Evolutionary conservation across 1,140 invertebrate genomes (phyloP).

Genomic region (Brachionus paranguensis): DNA sequence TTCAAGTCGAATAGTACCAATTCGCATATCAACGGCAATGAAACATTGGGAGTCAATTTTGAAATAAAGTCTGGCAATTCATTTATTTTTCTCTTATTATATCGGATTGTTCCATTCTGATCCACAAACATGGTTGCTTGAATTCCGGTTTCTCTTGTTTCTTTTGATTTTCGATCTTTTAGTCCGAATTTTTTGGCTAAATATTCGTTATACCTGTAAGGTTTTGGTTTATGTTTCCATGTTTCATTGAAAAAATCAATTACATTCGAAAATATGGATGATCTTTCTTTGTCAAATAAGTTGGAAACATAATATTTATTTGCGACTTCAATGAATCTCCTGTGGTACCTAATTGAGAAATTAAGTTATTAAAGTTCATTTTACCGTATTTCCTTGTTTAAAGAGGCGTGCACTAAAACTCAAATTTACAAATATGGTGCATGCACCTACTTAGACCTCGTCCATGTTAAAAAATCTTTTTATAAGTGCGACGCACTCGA

Average conservation of each 20-base stretch:
- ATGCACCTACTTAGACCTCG: too few species aligned
- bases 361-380: too few species aligned
- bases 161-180: background rate
- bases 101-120: background rate
- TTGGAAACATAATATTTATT: background rate
- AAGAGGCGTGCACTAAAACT: too few species aligned
- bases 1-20: background rate
- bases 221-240: slow-evolving; percentile 27
- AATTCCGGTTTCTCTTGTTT: background rate
- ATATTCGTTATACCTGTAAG: slow-evolving; percentile 17
- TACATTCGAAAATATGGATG: background rate
- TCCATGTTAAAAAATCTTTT: too few species aligned
- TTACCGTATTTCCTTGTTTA: too few species aligned
- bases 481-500: too few species aligned
- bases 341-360: slow-evolving; percentile 32
- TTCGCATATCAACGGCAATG: background rate
- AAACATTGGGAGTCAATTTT: background rate
- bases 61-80: slow-evolving; percentile 7
- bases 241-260: slow-evolving; percentile 38
- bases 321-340: slow-evolving; percentile 38
- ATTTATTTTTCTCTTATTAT: slow-evolving; percentile 28
- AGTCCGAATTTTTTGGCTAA: background rate
- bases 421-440: too few species aligned
- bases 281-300: background rate
- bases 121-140: background rate